These are phyloP conservation scores for Monopterus albus DNA, from an alignment of 2,113 vertebrate genomes.

Conservation along the genomic window DNA sequence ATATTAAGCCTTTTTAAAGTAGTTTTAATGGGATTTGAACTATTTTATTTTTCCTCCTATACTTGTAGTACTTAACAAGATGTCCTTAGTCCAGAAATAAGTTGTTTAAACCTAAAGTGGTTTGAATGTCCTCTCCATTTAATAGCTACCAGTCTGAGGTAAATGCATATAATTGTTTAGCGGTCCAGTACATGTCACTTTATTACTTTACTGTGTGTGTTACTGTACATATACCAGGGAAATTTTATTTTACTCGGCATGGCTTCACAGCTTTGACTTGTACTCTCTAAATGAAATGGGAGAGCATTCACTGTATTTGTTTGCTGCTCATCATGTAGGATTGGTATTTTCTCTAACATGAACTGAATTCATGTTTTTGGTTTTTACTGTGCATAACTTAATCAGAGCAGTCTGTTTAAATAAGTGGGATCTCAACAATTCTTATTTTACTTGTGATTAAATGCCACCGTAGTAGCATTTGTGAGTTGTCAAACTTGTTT, in stretches of 20 bases:
- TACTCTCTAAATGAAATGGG: conserved; percentile 24
- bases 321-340: conserved; percentile 29
- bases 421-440: conserved; percentile 63
- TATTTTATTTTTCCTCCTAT: conserved; percentile 83
- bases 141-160: conserved; percentile 64
- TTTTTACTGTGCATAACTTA: conserved; percentile 39
- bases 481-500: conserved; percentile 76
- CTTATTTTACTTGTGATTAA: conserved; percentile 81
- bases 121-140: conserved; percentile 70
- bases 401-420: conserved; percentile 48
- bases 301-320: conserved; percentile 19
- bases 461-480: conserved; percentile 65
- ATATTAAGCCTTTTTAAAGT: conserved; percentile 90
- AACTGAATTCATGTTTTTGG: conserved; percentile 44
- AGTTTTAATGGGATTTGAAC: conserved; percentile 89
- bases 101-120: conserved; percentile 64
- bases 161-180: conserved; percentile 73
- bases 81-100: conserved; percentile 76
- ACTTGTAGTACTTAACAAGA: conserved; percentile 73
- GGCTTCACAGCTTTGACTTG: conserved; percentile 42
- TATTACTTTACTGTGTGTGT: conserved; percentile 75
- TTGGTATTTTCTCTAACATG: conserved; percentile 45
- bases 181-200: conserved; percentile 78
- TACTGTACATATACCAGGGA: conserved; percentile 74
- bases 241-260: conserved; percentile 34